phyloP scores from a whole-genome alignment of 2,888 invertebrate species.

The Aporophyla lueneburgensis region DNA sequence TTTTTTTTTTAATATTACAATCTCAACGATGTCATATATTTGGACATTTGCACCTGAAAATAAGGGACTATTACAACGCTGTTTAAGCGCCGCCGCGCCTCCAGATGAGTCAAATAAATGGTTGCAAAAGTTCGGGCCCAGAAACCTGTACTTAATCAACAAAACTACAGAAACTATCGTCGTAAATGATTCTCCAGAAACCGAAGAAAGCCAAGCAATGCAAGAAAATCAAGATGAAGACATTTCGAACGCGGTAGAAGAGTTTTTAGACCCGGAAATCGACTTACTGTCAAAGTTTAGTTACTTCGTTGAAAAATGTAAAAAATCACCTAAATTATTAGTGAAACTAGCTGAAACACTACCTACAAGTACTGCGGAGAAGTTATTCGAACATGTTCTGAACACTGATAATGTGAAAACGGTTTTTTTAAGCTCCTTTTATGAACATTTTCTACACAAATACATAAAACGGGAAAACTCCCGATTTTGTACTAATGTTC shows the following conservation, averaged over 20 bases:
- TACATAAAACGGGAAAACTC: conserved; percentile 75
- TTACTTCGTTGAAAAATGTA: conserved; percentile 70
- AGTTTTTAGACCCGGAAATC: conserved; percentile 70
- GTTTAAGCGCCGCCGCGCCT: conserved; percentile 67
- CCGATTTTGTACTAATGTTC: conserved; percentile 73
- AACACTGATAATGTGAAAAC: conserved; percentile 53
- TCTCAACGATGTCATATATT: conserved; percentile 70
- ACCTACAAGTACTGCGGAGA: conserved; percentile 69
- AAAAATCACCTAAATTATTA: conserved; percentile 67
- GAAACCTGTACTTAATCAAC: conserved; percentile 41
- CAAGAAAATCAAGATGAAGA: conserved; percentile 39
- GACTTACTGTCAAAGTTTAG: conserved; percentile 70
- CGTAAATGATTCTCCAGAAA: conserved; percentile 39
- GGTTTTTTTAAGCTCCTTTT: conserved; percentile 69
- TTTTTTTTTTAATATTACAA: not conserved
- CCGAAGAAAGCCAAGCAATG: not conserved
- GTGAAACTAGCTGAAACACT: conserved; percentile 71
- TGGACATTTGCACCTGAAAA: conserved; percentile 77
- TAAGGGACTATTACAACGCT: conserved; percentile 66
- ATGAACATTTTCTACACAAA: conserved; percentile 70
- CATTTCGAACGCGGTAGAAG: conserved; percentile 54
- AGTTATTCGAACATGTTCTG: conserved; percentile 74
- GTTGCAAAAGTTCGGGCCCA: conserved; percentile 70
- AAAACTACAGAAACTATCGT: conserved; percentile 31
- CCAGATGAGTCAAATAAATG: conserved; percentile 74